Conservation (phyloP, 2,888 invertebrate genomes). For the Cosmopolites sordidus region DNA sequence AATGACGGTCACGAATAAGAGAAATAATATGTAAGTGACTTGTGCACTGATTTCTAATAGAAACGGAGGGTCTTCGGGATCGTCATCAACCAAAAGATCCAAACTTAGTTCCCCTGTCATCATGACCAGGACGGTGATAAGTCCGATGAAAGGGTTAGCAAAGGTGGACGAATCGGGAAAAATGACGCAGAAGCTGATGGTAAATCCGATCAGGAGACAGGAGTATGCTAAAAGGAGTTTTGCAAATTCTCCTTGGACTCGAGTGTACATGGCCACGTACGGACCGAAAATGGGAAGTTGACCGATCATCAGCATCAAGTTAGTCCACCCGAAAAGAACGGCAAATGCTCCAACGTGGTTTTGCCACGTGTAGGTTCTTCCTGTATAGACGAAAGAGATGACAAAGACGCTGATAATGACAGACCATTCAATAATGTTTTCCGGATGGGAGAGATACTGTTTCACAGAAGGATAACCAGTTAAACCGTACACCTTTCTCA, state of each 20-base stretch:
- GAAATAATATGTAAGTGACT: conserved; percentile 73
- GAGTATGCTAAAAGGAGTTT: conserved; percentile 82
- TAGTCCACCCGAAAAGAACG: conserved; percentile 81
- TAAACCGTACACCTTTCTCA: conserved; percentile 76
- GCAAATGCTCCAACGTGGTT: conserved; percentile 84
- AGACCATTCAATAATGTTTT: conserved; percentile 85
- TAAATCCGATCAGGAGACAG: conserved; percentile 79
- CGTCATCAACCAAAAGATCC: conserved; percentile 69
- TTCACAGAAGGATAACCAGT: conserved; percentile 77
- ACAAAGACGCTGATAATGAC: conserved; percentile 79
- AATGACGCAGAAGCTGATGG: conserved; percentile 83
- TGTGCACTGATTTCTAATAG: conserved; percentile 76
- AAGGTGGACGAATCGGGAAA: conserved; percentile 79
- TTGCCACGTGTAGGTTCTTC: conserved; percentile 75
- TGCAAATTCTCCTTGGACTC: conserved; percentile 82
- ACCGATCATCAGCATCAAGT: conserved; percentile 87
- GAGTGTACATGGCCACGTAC: conserved; percentile 87
- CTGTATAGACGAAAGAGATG: conserved; percentile 77
- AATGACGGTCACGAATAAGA: conserved; percentile 80
- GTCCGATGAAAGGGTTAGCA: conserved; percentile 78
- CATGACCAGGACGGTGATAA: conserved; percentile 82
- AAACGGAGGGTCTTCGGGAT: conserved; percentile 71
- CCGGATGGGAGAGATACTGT: conserved; percentile 77
- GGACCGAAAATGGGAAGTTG: conserved; percentile 84
- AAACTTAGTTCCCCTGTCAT: conserved; percentile 84